These are phyloP conservation scores for Sinopyrophorus schimmeli DNA, from an alignment of 2,888 invertebrate species.

Conservation along the genomic window DNA sequence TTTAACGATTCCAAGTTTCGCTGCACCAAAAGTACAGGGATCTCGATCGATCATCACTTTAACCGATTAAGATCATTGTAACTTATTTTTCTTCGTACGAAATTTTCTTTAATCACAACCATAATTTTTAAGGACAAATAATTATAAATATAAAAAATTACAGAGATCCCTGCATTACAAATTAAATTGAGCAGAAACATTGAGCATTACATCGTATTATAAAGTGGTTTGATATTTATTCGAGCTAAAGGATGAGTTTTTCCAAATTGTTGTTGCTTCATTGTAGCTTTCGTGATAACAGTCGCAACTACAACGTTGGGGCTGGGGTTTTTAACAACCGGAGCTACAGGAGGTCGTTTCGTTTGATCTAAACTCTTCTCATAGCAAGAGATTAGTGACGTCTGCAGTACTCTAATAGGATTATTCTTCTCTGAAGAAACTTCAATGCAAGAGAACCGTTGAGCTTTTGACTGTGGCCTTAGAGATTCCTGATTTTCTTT, in stretches of 20 bases:
- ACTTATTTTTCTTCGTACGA: too few relatives aligned
- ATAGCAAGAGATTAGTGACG: constrained; percentile 44
- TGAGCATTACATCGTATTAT: constrained; percentile 80
- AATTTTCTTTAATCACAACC: too few relatives aligned
- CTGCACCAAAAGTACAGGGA: too few relatives aligned
- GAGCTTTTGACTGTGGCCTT: constrained; percentile 38
- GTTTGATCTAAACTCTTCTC: constrained; percentile 44
- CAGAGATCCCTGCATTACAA: too few relatives aligned
- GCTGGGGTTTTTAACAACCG: constrained; percentile 44
- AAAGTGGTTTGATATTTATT: constrained; percentile 82
- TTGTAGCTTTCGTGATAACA: constrained; percentile 72
- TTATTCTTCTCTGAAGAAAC: constrained; percentile 46
- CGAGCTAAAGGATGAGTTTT: constrained; percentile 90
- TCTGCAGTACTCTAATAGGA: constrained; percentile 38
- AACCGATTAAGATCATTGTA: too few relatives aligned
- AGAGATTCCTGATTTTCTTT: constrained; percentile 47
- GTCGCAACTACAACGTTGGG: constrained; percentile 65
- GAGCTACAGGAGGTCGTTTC: constrained; percentile 56
- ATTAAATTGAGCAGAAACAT: constrained; percentile 23
- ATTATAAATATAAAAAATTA: too few relatives aligned
- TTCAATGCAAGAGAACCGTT: constrained; percentile 50
- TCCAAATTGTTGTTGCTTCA: constrained; percentile 86
- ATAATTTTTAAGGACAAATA: too few relatives aligned
- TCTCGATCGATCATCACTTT: too few relatives aligned
- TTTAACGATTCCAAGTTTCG: too few relatives aligned